Percentiles rank a stretch among this genome's conserved stretches.
Evolutionary conservation across 2,888 invertebrate species (phyloP).

Genomic region (Hemithea aestivaria): DNA sequence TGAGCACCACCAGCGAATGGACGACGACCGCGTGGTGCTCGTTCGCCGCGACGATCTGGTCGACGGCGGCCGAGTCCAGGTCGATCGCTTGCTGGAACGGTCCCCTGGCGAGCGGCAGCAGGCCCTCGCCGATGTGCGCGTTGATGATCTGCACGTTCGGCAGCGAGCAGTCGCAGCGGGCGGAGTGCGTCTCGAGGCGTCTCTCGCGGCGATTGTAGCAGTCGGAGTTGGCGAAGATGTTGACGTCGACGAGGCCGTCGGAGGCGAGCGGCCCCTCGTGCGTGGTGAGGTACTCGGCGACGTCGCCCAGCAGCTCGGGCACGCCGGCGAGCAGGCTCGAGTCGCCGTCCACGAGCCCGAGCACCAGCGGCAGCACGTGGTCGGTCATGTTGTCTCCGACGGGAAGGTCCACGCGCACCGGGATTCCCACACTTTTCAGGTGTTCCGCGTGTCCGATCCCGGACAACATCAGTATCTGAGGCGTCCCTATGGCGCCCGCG

Average conservation of each 20-base stretch:
- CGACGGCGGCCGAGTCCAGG: slow-evolving; percentile 30
- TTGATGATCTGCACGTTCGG: slow-evolving; percentile 47
- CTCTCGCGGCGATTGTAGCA: slow-evolving; percentile 43
- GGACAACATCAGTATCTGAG: slow-evolving; percentile 55
- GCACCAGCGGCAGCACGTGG: slow-evolving; percentile 41
- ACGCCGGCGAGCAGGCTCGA: slow-evolving; percentile 13
- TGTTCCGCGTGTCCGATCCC: slow-evolving; percentile 52
- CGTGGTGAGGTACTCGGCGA: slow-evolving; percentile 28
- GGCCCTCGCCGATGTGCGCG: slow-evolving; percentile 36
- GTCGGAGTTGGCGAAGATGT: slow-evolving; percentile 41
- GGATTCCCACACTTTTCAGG: slow-evolving; percentile 36
- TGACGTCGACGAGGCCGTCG: slow-evolving; percentile 46
- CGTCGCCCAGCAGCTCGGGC: slow-evolving; percentile 16
- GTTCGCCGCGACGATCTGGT: slow-evolving; percentile 39
- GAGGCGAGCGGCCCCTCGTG: slow-evolving; percentile 44
- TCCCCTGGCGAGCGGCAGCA: slow-evolving; percentile 21
- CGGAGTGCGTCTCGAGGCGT: slow-evolving; percentile 27
- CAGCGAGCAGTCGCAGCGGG: slow-evolving; percentile 46
- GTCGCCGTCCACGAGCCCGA: slow-evolving; percentile 36
- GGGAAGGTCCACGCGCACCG: slow-evolving; percentile 39
- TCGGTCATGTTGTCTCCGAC: slow-evolving; percentile 54
- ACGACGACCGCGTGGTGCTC: slow-evolving; percentile 34
- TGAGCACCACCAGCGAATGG: slow-evolving; percentile 40
- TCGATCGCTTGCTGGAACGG: slow-evolving; percentile 26
- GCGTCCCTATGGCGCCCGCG: slow-evolving; percentile 51